Base-by-base conservation (phyloP, 2,888 invertebrate genomes). In the Zonitis immaculata region DNA sequence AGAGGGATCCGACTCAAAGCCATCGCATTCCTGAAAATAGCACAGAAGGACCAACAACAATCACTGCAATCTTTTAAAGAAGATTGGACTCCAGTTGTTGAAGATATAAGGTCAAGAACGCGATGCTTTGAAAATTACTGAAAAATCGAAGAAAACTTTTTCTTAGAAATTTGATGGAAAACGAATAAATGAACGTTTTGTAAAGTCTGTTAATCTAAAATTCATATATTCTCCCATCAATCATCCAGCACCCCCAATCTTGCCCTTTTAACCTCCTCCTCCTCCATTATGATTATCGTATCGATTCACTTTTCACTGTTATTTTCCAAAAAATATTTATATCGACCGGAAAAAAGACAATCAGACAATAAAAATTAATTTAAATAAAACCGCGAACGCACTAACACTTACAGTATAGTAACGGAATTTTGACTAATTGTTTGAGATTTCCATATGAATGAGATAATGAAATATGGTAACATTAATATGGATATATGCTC, bases 401-500 rank as follows among this genome's bases (percentile, higher is more conserved):
- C 52, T 56, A 51, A 56, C 54, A 59, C 58, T 63, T 65, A 61
- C 62, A 71, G 70, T 73, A 73, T 76, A 59, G 59, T 63, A 65
- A 61, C 62, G 72, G 70, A 74, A 73, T 76, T 77, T 76, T 77
- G 77, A 82, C 81, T 80, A 80, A 81, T 78, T 79, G 77, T 75
- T 77, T 77, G 79, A 82, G 80, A 86, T 86, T 87, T 86, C 84
- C 87, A 87, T 87, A 85, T 86, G 86, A 87, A 87, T 87, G 85
- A 86, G 86, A 83, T 84, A 82, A 82, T 86, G 86, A 87, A 86
- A 85, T 86, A 86, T 84, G 84, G 84, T 82, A 77, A 81, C 82
- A 84, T 84, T 83, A 84, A 84, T 84, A 84, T 84, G 84, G 81
- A 84, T 83, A 80, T 83, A 81, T 81, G 80, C 82, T 72, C 70